Base-by-base conservation (phyloP, 1,140 invertebrate species). In the Potamilus streckersoni region DNA sequence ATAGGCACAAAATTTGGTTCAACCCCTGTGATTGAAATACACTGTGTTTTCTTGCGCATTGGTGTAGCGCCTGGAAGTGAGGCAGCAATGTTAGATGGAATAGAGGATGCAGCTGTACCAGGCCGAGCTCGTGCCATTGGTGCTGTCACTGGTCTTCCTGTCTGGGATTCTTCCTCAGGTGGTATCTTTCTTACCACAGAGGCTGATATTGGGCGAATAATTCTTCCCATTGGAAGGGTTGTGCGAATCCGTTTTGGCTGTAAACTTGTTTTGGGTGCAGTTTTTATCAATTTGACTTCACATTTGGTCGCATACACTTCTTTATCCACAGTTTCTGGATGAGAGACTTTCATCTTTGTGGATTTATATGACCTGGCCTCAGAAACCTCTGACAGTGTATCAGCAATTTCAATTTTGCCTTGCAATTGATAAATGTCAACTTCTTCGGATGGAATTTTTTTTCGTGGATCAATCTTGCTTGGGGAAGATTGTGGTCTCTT, bases 401-500 rank as follows among this genome's bases (percentile, higher is more conserved):
- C 82, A 56, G 38, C 38, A 58, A 82, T 80, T 31, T 83, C 79
- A 49, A 64, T 19, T 62, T 78, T 78, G 6, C 72, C 71, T 19
- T 68, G 55, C 19, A 86, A 84, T 58, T 80, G 80, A 31, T 85
- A 82, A 14, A 87, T 55, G 16, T 80, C 80, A 12, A 87, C 68
- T 68, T 87, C 78, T 63, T 84, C 84, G 0, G 87, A 75, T 16
- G 85, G 81, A 58, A 89, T 79, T 82, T 85, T 88, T 14, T 85
- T 86, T 31, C 86, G 80, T 1, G 87, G 85, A 76, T 90, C 89
- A 38, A 90, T 85, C 63, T 84, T 86, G 69, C 85, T 82, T 20
- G 89, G 89, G 31, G 88, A 89, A 27, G 88, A 89, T 11, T 79
- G 81, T 3, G 89, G 88, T 70, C 89, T 80, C 17, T 74, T 49